Conservation (phyloP, 35 echinoderm and acorn worm genomes). For the Patiria miniata region DNA sequence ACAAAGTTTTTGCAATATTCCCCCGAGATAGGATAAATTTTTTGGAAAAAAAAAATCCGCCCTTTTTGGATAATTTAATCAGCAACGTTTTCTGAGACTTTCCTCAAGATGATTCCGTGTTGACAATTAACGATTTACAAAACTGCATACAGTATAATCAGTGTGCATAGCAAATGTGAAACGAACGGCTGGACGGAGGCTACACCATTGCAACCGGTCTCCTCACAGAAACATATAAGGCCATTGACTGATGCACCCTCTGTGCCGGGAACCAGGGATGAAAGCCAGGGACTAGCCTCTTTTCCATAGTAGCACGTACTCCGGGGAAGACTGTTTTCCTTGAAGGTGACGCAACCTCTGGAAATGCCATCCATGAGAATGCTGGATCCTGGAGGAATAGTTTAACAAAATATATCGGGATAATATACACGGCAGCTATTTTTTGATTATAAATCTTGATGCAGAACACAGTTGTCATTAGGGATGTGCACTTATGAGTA, state of each 20-base stretch:
- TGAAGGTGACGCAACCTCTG: neutral
- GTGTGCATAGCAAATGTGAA: neutral
- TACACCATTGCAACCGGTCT: slow-evolving; percentile 11
- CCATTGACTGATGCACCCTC: slow-evolving; percentile 8
- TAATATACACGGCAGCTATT: no score
- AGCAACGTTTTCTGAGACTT: no score
- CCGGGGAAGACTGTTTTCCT: neutral
- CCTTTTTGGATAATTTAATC: no score
- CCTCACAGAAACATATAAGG: slow-evolving; percentile 7
- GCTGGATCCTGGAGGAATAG: neutral
- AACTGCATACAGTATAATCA: neutral
- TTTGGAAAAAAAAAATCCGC: no score
- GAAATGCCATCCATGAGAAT: neutral
- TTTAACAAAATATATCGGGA: neutral
- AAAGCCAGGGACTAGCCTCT: slow-evolving; percentile 23
- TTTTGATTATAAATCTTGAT: no score
- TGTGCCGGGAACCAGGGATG: neutral
- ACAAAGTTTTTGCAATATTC: no score
- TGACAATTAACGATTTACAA: no score
- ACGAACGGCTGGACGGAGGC: neutral
- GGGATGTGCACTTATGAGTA: no score
- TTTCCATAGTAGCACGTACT: neutral
- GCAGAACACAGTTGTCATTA: no score
- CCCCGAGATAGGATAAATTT: no score
- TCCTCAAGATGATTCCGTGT: no score